Evolutionary conservation across 2,888 invertebrate genomes (phyloP).

Genomic region (Steinernema scapterisci): DNA sequence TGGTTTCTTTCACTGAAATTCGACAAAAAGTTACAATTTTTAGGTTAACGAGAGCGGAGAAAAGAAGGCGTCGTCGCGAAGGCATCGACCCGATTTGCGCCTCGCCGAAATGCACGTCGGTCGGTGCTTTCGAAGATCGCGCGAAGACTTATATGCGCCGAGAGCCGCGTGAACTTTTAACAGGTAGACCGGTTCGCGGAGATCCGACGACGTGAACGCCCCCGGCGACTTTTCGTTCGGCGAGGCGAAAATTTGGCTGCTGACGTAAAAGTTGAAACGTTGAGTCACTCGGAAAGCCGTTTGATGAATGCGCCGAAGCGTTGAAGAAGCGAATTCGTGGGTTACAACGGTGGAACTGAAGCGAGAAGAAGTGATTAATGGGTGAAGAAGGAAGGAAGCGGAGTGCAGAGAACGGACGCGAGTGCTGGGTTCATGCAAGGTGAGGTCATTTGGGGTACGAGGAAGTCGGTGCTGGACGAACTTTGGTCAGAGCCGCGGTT

Average conservation of each 20-base stretch:
- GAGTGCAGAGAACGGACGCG: not conserved
- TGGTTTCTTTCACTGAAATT: not conserved
- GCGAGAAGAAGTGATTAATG: not conserved
- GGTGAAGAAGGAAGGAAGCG: not conserved
- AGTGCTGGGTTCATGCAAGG: too few relatives aligned
- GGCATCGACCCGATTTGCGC: not conserved
- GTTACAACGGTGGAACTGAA: not conserved
- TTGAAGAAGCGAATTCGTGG: not conserved
- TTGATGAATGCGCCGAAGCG: not conserved
- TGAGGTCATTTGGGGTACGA: too few relatives aligned
- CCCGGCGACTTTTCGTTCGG: slow-evolving; percentile 13
- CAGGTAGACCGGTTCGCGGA: not conserved
- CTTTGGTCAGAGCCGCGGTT: too few relatives aligned
- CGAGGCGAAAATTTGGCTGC: not conserved
- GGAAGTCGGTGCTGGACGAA: too few relatives aligned
- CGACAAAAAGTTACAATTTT: not conserved
- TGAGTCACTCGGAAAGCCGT: not conserved
- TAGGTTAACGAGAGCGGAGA: not conserved
- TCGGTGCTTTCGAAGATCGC: not conserved
- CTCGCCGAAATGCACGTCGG: not conserved
- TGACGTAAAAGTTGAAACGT: not conserved
- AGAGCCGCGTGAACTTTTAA: not conserved
- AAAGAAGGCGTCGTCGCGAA: not conserved
- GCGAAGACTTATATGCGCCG: not conserved
- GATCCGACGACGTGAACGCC: not conserved